phyloP scores from a whole-genome alignment of 2,888 invertebrate species.

The Callyntrura sp. region DNA sequence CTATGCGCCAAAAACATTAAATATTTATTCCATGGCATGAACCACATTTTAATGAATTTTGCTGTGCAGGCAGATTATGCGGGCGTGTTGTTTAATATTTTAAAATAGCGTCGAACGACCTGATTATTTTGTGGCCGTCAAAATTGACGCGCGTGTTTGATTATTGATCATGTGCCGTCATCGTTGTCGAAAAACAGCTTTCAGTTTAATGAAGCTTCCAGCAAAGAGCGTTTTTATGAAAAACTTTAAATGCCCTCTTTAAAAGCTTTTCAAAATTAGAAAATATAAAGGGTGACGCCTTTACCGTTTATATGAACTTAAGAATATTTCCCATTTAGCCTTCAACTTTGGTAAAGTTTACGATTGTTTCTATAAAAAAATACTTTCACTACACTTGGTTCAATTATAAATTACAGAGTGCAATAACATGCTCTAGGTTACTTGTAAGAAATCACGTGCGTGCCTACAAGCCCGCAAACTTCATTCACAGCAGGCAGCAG shows the following conservation, averaged over 20 bases:
- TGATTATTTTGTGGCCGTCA: no score
- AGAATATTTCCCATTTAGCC: slow-evolving; percentile 35
- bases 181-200: no score
- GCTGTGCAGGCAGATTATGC: no score
- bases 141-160: no score
- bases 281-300: no score
- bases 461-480: slow-evolving; percentile 50
- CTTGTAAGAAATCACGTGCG: slow-evolving; percentile 62
- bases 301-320: neutral
- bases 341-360: slow-evolving; percentile 24
- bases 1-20: neutral
- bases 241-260: no score
- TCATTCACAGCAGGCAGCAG: neutral
- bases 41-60: neutral
- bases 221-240: no score
- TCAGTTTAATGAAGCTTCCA: no score
- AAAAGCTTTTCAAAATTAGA: no score
- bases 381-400: slow-evolving; percentile 41
- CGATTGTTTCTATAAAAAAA: slow-evolving; percentile 11
- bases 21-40: neutral
- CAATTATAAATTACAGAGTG: slow-evolving; percentile 24
- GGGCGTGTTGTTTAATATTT: no score
- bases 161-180: neutral
- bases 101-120: neutral
- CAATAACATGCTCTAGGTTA: neutral